phyloP scores from a whole-genome alignment of 2,888 invertebrate genomes.

The Aphidoletes aphidimyza region DNA sequence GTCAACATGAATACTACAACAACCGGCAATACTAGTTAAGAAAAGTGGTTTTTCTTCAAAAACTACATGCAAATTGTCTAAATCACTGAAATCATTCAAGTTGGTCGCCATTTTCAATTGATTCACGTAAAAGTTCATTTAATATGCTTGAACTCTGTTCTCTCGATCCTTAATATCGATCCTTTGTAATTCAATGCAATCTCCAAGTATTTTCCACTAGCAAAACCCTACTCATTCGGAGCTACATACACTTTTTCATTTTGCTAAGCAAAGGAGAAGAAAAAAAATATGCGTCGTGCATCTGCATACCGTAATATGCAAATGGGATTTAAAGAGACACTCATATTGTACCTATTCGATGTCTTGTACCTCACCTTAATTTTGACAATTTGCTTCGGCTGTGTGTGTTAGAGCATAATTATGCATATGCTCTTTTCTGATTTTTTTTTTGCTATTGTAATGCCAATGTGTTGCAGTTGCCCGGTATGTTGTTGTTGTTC shows the following conservation, averaged over 20 bases:
- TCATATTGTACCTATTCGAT: not conserved
- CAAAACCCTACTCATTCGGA: too few species aligned
- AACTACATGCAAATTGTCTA: too few species aligned
- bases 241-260: not conserved
- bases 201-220: too few species aligned
- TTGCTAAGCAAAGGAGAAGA: not conserved
- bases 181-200: too few species aligned
- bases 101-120: not conserved
- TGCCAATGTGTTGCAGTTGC: not conserved
- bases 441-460: not conserved
- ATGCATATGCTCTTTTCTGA: not conserved
- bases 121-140: too few species aligned
- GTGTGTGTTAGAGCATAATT: not conserved
- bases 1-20: not conserved
- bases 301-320: conserved; percentile 32
- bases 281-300: not conserved
- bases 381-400: conserved; percentile 14
- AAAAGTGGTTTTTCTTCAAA: not conserved
- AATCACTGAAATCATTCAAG: not conserved
- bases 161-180: too few species aligned
- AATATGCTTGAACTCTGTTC: too few species aligned
- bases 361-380: not conserved
- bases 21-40: not conserved
- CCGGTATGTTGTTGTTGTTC: not conserved
- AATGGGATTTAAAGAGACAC: conserved; percentile 52